Base-by-base conservation (phyloP, 2,113 vertebrate genomes). In the Sarotherodon lohbergeri region DNA sequence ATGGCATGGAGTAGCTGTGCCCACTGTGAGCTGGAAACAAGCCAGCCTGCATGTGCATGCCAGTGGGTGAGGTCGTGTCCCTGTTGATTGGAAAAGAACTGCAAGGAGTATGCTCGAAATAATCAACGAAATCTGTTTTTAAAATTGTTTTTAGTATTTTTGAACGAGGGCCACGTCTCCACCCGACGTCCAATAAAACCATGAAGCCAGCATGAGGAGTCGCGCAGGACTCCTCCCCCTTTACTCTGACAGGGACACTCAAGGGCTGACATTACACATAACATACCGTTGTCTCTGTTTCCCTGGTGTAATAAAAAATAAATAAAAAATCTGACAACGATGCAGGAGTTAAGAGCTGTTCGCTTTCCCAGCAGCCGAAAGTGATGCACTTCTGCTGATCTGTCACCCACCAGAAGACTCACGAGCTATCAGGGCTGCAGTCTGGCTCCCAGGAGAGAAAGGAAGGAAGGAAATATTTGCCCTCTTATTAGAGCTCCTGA, bases 251-350 rank as follows among this genome's bases (percentile, higher is more conserved):
- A 98, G 97, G 98, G 97, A 98, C 97, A 97, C 96, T 93, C 96
- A 99, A 99, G 98, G 98, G 98, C 98, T 99, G 98, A 98, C 97
- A 97, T 97, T 96, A 88, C 96, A 96, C 97, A 88, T 87, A 78
- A 89, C 34, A 68, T 96, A 96, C 97, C 96, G 96, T 94, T 94
- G 94, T 97, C 94, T 93, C 85, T 88, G 97, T 96, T 97, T 97
- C 97, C 97, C 96, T 96, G 98, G 98, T 97, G 98, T 98, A 99
- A 99, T 98, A 98, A 98, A 66, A 86, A 46, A 79, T 39, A 68
- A 73, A 80, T 56, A 24, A 97, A 97, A 14, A 5, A 2, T 34
- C 27, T 0, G 1, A 50, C 73, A 6, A 48, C 6, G 8, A 82
- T 92, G 94, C 96, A 94, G 96, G 96, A 97, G 96, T 96, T 96